Percentiles rank a stretch among this genome's conserved stretches.
These are phyloP conservation scores for Drosophila tripunctata DNA, from an alignment of 2,888 invertebrate species.

Conservation along the genomic window DNA sequence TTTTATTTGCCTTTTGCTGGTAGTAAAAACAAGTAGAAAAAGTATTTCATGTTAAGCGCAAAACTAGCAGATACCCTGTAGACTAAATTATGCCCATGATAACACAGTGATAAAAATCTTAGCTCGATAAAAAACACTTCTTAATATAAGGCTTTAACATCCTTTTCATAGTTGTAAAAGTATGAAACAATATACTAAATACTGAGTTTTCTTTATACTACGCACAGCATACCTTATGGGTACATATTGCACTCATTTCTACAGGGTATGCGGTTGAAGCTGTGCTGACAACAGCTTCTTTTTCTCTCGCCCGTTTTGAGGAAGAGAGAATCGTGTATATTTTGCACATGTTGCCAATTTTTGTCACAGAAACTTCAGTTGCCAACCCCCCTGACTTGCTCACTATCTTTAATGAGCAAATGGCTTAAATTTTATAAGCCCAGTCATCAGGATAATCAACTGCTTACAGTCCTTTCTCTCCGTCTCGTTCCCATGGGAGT, in stretches of 20 bases:
- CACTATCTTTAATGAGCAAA: slow-evolving; percentile 49
- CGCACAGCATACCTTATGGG: background rate
- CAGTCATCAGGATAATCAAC: slow-evolving; percentile 56
- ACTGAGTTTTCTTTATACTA: no score
- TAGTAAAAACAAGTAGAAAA: slow-evolving; percentile 39
- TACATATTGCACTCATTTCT: accelerated
- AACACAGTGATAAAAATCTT: no score
- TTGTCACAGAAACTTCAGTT: slow-evolving; percentile 13
- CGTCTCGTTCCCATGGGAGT: slow-evolving; percentile 53
- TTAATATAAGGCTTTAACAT: no score
- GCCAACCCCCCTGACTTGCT: slow-evolving; percentile 19
- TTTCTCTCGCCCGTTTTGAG: background rate
- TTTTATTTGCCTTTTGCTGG: slow-evolving; percentile 73
- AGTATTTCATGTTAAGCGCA: background rate
- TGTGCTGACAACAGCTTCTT: slow-evolving; percentile 42
- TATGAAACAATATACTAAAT: no score
- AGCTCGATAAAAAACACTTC: no score
- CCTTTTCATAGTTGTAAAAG: no score
- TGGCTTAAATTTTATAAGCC: slow-evolving; percentile 52
- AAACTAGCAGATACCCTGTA: slow-evolving; percentile 7
- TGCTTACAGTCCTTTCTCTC: slow-evolving; percentile 25
- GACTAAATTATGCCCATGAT: no score
- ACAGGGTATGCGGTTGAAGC: slow-evolving; percentile 16
- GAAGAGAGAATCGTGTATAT: slow-evolving; percentile 21
- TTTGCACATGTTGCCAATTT: slow-evolving; percentile 67